Base-by-base conservation (phyloP, 2,113 vertebrate genomes). In the Miniopterus natalensis region DNA sequence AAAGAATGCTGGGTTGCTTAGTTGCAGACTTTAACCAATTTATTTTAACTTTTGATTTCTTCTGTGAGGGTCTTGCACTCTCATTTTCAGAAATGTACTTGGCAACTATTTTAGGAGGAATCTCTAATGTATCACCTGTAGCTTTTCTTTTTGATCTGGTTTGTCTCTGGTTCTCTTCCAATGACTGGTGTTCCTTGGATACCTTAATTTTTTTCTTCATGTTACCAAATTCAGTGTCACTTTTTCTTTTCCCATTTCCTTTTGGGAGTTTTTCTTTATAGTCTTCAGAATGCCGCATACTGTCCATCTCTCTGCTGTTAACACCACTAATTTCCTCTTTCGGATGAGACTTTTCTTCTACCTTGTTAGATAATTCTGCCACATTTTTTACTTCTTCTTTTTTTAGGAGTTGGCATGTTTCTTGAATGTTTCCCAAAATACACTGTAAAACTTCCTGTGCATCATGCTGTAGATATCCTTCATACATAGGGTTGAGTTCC, bases 401-500 rank as follows among this genome's bases (percentile, higher is more conserved):
- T 98, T 99, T 99, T 90, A 99, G 98, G 20, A 98, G 98, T 96
- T 99, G 99, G 94, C 99, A 99, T 5, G 99, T 99, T 96, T 99
- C 99, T 96, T 99, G 99, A 87, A 99, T 99, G 93, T 99, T 99
- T 36, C 99, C 99, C 98, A 99, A 97, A 86, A 99, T 99, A 97
- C 99, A 99, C 97, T 99, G 99, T 92, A 99, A 98, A 71, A 99
- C 99, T 94, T 99, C 99, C 97, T 99, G 99, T 80, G 99, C 99
- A 81, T 99, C 99, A 14, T 99, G 99, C 97, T 99, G 99, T 90
- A 99, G 98, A 97, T 99, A 99, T 55, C 99, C 99, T 96, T 99
- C 99, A 36, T 99, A 99, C 99, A 99, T 99, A 27, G 99, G 99
- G 98, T 99, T 99, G 93, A 99, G 98, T 96, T 99, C 99, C 98